Evolutionary conservation across 2,888 invertebrate genomes (phyloP).

Genomic region (Margaritifera margaritifera): DNA sequence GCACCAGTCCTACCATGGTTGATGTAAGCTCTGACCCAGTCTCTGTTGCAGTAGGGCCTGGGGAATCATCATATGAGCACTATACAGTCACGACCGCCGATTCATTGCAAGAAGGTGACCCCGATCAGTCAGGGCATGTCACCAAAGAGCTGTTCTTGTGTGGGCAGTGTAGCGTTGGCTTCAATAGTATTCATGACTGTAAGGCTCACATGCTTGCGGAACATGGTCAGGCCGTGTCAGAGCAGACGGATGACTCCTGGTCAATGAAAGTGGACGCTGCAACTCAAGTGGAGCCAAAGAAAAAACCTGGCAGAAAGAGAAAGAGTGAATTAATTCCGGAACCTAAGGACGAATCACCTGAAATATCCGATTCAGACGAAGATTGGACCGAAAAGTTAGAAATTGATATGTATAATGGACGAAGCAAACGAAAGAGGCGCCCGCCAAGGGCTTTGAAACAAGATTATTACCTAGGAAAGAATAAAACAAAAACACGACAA

Average conservation of each 20-base stretch:
- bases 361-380: constrained; percentile 47
- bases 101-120: constrained; percentile 1
- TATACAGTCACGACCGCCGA: no score
- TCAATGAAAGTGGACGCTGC: constrained; percentile 56
- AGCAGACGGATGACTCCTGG: constrained; percentile 6
- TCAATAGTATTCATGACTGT: constrained; percentile 68
- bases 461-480: constrained; percentile 57
- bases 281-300: constrained; percentile 57
- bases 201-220: constrained; percentile 69
- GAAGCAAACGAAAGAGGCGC: constrained; percentile 51
- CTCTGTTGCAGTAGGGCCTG: neutral
- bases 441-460: constrained; percentile 57
- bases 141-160: constrained; percentile 69
- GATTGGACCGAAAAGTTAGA: constrained; percentile 47
- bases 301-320: constrained; percentile 41
- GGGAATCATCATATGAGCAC: no score
- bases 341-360: constrained; percentile 32
- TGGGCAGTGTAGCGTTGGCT: constrained; percentile 70
- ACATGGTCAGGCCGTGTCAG: constrained; percentile 40
- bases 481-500: constrained; percentile 21
- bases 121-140: constrained; percentile 14
- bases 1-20: neutral
- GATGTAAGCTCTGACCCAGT: neutral
- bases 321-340: constrained; percentile 25
- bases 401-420: constrained; percentile 25